These are phyloP conservation scores for Disparrhopalites patrizii DNA, from an alignment of 2,888 invertebrate species.

Conservation along the genomic window DNA sequence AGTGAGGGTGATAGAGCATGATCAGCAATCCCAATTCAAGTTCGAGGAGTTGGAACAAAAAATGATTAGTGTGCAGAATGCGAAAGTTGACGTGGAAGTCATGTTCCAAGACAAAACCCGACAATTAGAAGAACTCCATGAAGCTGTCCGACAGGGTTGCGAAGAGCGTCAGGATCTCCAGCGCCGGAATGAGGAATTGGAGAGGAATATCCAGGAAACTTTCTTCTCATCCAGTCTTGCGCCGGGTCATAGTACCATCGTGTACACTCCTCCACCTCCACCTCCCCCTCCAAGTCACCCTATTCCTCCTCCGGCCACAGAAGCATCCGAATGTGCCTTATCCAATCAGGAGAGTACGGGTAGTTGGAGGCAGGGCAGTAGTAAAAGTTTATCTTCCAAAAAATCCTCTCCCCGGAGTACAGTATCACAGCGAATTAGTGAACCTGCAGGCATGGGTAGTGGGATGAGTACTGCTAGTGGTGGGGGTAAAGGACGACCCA, in stretches of 20 bases:
- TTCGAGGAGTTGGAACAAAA: constrained; percentile 21
- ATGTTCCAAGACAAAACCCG: constrained; percentile 29
- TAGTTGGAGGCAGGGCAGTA: no score
- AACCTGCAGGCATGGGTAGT: no score
- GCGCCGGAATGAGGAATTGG: constrained; percentile 15
- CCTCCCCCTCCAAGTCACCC: background rate
- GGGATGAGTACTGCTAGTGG: no score
- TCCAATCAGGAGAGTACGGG: no score
- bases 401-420: no score
- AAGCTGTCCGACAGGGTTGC: constrained; percentile 29
- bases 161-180: constrained; percentile 32
- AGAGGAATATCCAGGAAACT: constrained; percentile 29
- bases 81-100: constrained; percentile 31
- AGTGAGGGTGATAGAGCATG: background rate
- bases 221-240: background rate
- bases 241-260: no score
- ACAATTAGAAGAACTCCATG: constrained; percentile 30
- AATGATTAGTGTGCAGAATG: constrained; percentile 3
- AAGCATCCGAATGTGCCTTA: background rate
- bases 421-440: background rate
- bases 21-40: constrained; percentile 21
- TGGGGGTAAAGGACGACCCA: no score
- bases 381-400: constrained; percentile 5
- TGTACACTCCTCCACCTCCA: background rate
- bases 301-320: background rate